These are phyloP conservation scores for Cairina moschata DNA, from an alignment of 2,113 vertebrate genomes.

Conservation along the genomic window DNA sequence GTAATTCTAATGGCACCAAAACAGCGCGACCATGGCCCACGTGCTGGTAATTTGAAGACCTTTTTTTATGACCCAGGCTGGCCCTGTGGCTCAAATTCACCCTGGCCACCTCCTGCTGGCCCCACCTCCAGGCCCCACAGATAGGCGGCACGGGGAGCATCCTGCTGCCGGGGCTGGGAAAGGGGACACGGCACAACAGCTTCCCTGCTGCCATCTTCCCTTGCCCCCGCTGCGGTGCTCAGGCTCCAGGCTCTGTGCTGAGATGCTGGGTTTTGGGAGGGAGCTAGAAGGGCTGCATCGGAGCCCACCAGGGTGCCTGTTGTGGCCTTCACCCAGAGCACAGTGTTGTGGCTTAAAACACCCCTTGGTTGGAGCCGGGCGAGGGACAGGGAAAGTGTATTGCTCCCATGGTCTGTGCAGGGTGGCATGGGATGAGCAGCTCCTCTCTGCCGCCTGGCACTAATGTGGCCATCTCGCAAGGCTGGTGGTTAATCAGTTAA, in stretches of 20 bases:
- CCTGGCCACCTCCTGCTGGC: background rate
- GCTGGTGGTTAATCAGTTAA: conserved; percentile 46
- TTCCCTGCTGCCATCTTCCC: background rate
- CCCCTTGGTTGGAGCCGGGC: background rate
- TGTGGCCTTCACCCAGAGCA: background rate
- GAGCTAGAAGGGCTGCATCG: background rate
- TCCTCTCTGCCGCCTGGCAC: background rate
- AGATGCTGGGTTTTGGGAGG: background rate
- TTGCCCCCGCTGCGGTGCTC: background rate
- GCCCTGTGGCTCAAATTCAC: background rate
- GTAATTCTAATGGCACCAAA: background rate
- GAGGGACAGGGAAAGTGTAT: background rate
- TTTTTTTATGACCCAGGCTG: background rate
- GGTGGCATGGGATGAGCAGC: background rate
- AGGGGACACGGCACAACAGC: background rate
- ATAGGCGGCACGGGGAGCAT: too few species aligned
- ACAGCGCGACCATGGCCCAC: fast-evolving
- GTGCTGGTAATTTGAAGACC: background rate
- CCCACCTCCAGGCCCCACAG: too few species aligned
- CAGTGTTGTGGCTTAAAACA: conserved; percentile 5
- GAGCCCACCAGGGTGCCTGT: background rate
- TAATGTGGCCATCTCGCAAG: background rate
- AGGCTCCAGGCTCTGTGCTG: background rate
- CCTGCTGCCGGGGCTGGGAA: background rate
- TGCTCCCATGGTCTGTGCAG: background rate